Percentiles rank a stretch among this genome's conserved stretches.
Evolutionary conservation across 1,140 invertebrate genomes (phyloP).

Genomic region (Drosophila orena): DNA sequence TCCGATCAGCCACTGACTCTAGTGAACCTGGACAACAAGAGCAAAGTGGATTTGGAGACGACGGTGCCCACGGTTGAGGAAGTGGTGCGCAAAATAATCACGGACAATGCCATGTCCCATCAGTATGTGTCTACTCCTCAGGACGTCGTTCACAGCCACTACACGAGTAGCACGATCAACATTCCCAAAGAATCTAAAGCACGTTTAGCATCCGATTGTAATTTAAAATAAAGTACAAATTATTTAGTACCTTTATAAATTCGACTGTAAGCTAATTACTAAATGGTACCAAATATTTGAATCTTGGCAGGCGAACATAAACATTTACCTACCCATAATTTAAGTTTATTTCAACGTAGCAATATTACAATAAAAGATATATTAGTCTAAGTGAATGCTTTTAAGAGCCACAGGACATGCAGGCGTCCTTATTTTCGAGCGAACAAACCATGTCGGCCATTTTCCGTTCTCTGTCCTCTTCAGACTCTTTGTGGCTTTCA

Average conservation of each 20-base stretch:
- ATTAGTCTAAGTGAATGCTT: neutral
- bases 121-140: conserved; percentile 23
- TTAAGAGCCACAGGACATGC: conserved; percentile 90
- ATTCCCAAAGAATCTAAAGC: conserved; percentile 27
- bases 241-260: neutral
- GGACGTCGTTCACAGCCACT: conserved; percentile 25
- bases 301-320: too few species aligned
- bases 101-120: conserved; percentile 17
- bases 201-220: conserved; percentile 29
- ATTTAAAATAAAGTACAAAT: conserved; percentile 24
- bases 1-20: conserved; percentile 39
- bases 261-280: too few species aligned
- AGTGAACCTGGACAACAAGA: conserved; percentile 58
- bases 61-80: conserved; percentile 35
- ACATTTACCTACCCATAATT: conserved; percentile 9
- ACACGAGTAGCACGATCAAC: conserved; percentile 19
- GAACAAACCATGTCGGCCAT: conserved; percentile 94
- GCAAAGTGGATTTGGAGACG: conserved; percentile 16
- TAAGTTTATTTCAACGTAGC: conserved; percentile 25
- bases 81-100: conserved; percentile 60
- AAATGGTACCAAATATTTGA: too few species aligned
- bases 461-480: conserved; percentile 86
- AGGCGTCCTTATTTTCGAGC: conserved; percentile 95
- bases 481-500: conserved; percentile 13
- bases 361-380: conserved; percentile 27